Evolutionary conservation across 2,797 vertebrate species (phyloP).

Genomic region (Leucoraja ocellata): DNA sequence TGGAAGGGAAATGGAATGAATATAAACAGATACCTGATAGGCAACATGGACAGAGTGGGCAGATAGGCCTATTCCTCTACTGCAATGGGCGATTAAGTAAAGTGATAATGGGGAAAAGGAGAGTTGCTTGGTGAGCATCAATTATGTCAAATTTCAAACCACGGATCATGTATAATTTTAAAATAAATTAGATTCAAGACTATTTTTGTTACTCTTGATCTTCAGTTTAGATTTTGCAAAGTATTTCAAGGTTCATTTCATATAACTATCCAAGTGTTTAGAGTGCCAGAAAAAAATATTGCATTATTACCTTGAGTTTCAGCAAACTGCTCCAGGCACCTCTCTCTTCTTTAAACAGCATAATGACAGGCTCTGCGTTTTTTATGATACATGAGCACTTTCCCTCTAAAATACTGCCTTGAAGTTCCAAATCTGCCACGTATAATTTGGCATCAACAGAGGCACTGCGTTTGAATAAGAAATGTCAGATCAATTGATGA

Average conservation of each 20-base stretch:
- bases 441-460: constrained; percentile 55
- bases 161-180: no score
- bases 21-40: no score
- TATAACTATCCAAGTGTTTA: background rate
- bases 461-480: constrained; percentile 49
- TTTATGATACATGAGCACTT: constrained; percentile 49
- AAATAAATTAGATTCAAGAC: no score
- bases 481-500: background rate
- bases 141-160: background rate
- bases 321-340: constrained; percentile 53
- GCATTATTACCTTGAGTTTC: constrained; percentile 51
- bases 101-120: background rate
- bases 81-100: background rate
- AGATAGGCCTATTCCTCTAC: background rate
- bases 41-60: no score
- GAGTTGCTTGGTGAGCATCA: background rate
- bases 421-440: constrained; percentile 56
- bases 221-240: background rate
- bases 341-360: constrained; percentile 51
- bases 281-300: background rate
- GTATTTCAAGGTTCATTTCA: no score
- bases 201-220: no score
- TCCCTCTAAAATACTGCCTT: constrained; percentile 48
- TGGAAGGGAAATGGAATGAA: no score
- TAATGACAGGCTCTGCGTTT: constrained; percentile 50